phyloP scores from a whole-genome alignment of 2,888 invertebrate species.

The Hydroisotoma schaefferi region DNA sequence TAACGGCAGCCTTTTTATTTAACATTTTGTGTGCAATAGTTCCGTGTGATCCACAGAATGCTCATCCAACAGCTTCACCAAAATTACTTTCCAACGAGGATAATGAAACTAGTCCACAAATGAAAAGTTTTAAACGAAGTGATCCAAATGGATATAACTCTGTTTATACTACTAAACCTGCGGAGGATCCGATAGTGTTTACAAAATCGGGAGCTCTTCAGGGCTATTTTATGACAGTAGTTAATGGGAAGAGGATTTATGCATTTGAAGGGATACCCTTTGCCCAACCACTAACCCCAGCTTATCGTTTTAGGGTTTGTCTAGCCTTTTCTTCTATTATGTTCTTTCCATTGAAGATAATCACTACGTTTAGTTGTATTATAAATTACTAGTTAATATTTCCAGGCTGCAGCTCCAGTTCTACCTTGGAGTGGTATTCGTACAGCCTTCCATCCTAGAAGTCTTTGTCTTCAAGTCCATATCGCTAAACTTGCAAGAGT shows the following conservation, averaged over 20 bases:
- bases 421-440: conserved; percentile 33
- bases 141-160: conserved; percentile 5
- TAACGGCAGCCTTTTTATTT: conserved; percentile 24
- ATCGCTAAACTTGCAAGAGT: conserved; percentile 30
- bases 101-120: not conserved
- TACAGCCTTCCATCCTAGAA: conserved; percentile 32
- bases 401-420: conserved; percentile 32
- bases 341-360: no score
- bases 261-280: conserved; percentile 45
- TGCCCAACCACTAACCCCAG: conserved; percentile 28
- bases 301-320: conserved; percentile 29
- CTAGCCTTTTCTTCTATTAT: no score
- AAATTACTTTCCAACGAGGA: conserved; percentile 4
- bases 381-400: not conserved
- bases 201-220: conserved; percentile 27
- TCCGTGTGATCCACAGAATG: conserved; percentile 27
- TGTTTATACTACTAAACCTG: not conserved
- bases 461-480: conserved; percentile 33
- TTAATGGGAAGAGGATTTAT: conserved; percentile 33
- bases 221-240: conserved; percentile 39
- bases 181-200: conserved; percentile 16
- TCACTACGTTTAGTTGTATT: not conserved
- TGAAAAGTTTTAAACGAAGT: not conserved
- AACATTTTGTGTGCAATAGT: conserved; percentile 34
- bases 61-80: conserved; percentile 16